Evolutionary conservation across 2,113 vertebrate genomes (phyloP), one percentile per base, ranked within the genome.

Genomic region (Chaenogobius annularis): DNA sequence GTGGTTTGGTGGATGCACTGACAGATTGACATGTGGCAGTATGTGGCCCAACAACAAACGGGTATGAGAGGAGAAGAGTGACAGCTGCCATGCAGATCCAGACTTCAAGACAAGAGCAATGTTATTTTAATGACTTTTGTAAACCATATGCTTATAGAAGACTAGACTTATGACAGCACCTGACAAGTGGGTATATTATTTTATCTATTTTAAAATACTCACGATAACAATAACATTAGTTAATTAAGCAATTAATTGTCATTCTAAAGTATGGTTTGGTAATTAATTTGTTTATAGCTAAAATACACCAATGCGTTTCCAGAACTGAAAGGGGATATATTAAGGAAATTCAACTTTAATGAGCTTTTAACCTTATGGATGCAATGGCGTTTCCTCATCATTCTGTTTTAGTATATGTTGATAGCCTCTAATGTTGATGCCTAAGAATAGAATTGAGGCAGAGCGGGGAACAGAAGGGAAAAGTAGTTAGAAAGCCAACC

Each of bases 1-100:
- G 83, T 79, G 86, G 76, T 78, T 78, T 69, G 40, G 7, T 31
- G 73, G 43, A 66, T 20, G 37, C 48, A 8, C n/a, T 75, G 78
- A 68, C 9, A 50, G 59, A 23, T 26, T 72, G 68, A 65, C 78
- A 73, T 75, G 62, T 58, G 20, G 12, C 54, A 61, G 55, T 70
- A 66, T 75, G 79, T 75, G 52, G 31, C 47, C 58, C 54, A 71
- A 47, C 4, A 0, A 43, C 22, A 66, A 73, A 71, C 46, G 1
- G 65, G 69, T 15, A 68, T 35, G 70, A 52, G 48, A 44, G 46
- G 37, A n/a, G 46, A 13, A 83, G 70, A 72, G 31, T 50, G 73
- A 77, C 64, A 66, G 69, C 66, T 80, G 78, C 59, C 68, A 69
- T 19, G 82, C 74, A 73, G 26, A 74, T 69, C 61, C 13, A 31